phyloP scores from a whole-genome alignment of 2,888 invertebrate species.

The Lycia hirtaria region DNA sequence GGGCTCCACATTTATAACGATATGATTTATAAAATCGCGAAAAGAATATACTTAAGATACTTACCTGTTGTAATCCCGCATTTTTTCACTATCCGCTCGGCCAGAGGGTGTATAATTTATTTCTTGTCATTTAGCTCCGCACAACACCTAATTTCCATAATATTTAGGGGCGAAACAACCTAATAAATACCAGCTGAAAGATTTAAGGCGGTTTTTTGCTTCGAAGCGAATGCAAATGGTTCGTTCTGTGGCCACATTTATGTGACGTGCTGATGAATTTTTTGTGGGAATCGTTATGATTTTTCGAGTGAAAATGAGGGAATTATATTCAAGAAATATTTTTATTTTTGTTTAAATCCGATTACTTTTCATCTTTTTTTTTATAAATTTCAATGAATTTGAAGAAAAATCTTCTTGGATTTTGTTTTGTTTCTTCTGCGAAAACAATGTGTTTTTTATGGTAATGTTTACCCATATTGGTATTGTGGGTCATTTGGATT shows the following conservation, averaged over 20 bases:
- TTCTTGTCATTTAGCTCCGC: constrained; percentile 21
- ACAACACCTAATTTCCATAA: constrained; percentile 22
- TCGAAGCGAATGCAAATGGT: constrained; percentile 22
- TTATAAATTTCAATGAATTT: background rate
- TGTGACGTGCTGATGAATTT: constrained; percentile 21
- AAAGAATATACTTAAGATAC: too few species aligned
- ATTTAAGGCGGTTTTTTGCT: constrained; percentile 20
- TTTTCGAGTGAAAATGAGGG: constrained; percentile 8
- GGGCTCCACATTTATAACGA: too few species aligned
- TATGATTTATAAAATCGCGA: too few species aligned
- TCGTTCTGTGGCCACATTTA: constrained; percentile 9
- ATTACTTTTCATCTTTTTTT: background rate
- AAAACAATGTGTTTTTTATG: too few species aligned
- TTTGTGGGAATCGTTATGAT: background rate
- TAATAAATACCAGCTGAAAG: constrained; percentile 30
- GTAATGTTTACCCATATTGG: too few species aligned
- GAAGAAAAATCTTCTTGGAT: too few species aligned
- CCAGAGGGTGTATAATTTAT: constrained; percentile 14
- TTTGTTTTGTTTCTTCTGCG: too few species aligned
- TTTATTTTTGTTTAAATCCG: background rate
- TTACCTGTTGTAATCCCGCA: background rate
- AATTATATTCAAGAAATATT: background rate
- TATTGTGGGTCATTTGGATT: too few species aligned
- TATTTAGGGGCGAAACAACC: constrained; percentile 26
- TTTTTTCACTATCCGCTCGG: constrained; percentile 13